Conservation (phyloP, 2,113 vertebrate genomes). For the Ivindomyrus marchei region DNA sequence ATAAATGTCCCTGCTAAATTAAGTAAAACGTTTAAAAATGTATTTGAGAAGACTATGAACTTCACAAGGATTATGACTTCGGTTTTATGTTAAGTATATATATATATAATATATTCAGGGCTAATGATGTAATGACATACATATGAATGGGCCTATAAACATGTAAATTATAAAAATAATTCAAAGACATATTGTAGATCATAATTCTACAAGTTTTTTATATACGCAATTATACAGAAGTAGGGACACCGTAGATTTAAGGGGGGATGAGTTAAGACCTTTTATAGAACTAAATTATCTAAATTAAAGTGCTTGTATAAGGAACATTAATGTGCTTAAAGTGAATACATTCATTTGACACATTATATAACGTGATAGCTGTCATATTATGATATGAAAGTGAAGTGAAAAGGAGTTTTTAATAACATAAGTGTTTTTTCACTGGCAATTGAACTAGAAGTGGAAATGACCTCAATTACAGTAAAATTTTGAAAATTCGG, state of each 20-base stretch:
- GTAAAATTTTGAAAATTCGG: neutral
- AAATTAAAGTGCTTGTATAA: neutral
- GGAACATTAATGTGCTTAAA: neutral
- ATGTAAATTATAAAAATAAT: neutral
- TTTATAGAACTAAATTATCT: neutral
- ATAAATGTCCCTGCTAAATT: neutral
- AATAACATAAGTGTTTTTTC: neutral
- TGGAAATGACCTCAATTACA: neutral
- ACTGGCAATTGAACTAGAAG: neutral
- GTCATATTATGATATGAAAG: neutral
- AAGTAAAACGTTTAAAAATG: neutral
- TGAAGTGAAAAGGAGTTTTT: neutral
- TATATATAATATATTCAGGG: neutral
- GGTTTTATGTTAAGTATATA: neutral
- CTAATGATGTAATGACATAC: neutral
- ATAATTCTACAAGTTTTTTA: neutral
- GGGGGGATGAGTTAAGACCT: neutral
- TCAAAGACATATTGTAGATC: neutral
- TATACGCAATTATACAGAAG: neutral
- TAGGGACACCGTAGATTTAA: neutral
- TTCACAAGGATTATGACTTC: neutral
- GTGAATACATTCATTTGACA: neutral
- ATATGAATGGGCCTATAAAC: neutral
- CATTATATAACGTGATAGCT: neutral
- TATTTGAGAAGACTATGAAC: neutral